Evolutionary conservation across 1,140 invertebrate species (phyloP).

Genomic region (Pygmarrhopalites habei): DNA sequence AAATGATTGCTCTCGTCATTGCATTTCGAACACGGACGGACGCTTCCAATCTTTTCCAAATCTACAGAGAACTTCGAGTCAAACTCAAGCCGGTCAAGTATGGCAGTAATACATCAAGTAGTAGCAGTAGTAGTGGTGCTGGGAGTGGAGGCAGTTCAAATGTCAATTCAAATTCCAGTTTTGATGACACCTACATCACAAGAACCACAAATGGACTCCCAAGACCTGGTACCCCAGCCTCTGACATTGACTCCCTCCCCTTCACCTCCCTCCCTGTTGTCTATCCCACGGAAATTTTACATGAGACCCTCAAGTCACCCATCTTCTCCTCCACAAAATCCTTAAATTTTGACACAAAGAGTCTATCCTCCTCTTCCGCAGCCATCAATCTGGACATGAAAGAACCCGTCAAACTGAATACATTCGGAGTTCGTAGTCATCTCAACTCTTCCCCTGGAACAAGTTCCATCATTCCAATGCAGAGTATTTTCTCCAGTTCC

Average conservation of each 20-base stretch:
- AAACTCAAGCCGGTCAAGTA: constrained; percentile 35
- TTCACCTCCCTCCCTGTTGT: constrained; percentile 27
- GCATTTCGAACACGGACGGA: constrained; percentile 31
- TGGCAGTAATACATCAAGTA: neutral
- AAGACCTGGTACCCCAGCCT: neutral
- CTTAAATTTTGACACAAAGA: constrained; percentile 18
- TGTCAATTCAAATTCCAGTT: too few relatives aligned
- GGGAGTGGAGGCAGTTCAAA: too few relatives aligned
- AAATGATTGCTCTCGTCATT: constrained; percentile 37
- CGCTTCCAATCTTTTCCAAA: constrained; percentile 35
- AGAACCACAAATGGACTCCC: neutral
- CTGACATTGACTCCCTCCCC: neutral
- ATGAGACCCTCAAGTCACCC: constrained; percentile 19
- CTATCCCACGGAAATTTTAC: constrained; percentile 24
- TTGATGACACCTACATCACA: neutral
- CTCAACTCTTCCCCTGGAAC: neutral
- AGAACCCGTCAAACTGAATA: neutral
- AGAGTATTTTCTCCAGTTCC: neutral
- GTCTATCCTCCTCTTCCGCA: neutral
- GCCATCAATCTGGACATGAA: neutral
- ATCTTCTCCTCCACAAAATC: constrained; percentile 27
- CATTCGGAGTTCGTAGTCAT: neutral
- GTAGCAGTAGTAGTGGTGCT: neutral
- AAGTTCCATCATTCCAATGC: neutral
- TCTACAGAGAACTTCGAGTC: constrained; percentile 32